phyloP scores from a whole-genome alignment of 2,113 vertebrate genomes.

The Sturnira hondurensis region DNA sequence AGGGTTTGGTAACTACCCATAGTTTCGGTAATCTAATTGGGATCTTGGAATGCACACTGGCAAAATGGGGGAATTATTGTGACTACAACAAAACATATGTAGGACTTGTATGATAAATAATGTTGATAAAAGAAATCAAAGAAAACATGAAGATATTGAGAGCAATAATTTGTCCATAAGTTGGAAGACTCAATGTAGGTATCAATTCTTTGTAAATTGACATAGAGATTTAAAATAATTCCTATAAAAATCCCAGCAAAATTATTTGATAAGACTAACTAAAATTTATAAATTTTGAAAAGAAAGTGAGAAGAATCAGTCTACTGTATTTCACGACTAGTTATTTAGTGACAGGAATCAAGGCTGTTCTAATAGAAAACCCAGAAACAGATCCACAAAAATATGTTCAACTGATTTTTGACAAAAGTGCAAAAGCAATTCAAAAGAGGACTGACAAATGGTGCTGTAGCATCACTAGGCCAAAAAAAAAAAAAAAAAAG shows the following conservation, averaged over 20 bases:
- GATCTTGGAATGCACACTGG: background rate
- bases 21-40: background rate
- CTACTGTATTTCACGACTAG: background rate
- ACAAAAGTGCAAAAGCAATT: background rate
- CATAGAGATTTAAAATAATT: background rate
- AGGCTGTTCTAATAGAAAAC: background rate
- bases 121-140: background rate
- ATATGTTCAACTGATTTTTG: background rate
- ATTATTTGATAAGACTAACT: background rate
- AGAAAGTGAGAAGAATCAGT: background rate
- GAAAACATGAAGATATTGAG: background rate
- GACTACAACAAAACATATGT: background rate
- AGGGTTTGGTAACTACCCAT: background rate
- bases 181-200: background rate
- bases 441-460: background rate
- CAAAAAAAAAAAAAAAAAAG: background rate
- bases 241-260: background rate
- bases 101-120: background rate
- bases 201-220: background rate
- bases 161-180: background rate
- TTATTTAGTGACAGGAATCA: background rate
- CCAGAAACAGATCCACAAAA: background rate
- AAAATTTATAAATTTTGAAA: conserved; percentile 21
- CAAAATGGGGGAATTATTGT: background rate
- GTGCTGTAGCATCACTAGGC: background rate